Conservation (phyloP, 2,113 vertebrate species). For the Equus przewalskii region DNA sequence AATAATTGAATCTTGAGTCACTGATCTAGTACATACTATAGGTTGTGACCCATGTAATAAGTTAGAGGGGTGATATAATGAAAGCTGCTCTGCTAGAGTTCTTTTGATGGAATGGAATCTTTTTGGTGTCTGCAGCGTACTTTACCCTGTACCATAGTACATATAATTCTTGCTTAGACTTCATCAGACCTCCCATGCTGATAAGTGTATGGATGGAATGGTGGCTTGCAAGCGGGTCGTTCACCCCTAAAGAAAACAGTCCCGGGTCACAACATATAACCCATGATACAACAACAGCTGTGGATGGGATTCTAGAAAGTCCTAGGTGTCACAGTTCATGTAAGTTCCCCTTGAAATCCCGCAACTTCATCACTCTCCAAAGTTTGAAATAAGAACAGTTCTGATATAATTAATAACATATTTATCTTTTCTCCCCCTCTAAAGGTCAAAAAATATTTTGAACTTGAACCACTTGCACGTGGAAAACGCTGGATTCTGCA, state of each 20-base stretch:
- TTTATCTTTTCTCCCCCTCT: constrained; percentile 40
- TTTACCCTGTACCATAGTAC: constrained; percentile 11
- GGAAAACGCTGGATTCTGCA: constrained; percentile 98
- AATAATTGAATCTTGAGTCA: background rate
- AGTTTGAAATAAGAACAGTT: background rate
- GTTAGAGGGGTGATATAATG: background rate
- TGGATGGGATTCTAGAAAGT: constrained; percentile 62
- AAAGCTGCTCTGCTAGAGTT: background rate
- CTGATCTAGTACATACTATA: background rate
- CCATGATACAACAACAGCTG: constrained; percentile 77
- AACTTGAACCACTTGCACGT: constrained; percentile 97
- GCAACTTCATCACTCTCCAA: background rate
- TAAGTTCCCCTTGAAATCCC: background rate
- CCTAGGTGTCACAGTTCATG: background rate
- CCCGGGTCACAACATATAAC: constrained; percentile 75
- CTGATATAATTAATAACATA: constrained; percentile 59
- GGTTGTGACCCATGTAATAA: background rate
- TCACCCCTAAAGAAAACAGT: constrained; percentile 82
- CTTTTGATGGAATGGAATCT: background rate
- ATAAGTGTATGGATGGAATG: constrained; percentile 65
- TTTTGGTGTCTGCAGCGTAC: background rate
- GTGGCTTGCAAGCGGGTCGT: constrained; percentile 72
- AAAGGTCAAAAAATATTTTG: constrained; percentile 99
- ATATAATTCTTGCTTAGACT: constrained; percentile 61
- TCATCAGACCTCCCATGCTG: constrained; percentile 71